phyloP scores from a whole-genome alignment of 2,113 vertebrate genomes.

The Phocoena sinus region DNA sequence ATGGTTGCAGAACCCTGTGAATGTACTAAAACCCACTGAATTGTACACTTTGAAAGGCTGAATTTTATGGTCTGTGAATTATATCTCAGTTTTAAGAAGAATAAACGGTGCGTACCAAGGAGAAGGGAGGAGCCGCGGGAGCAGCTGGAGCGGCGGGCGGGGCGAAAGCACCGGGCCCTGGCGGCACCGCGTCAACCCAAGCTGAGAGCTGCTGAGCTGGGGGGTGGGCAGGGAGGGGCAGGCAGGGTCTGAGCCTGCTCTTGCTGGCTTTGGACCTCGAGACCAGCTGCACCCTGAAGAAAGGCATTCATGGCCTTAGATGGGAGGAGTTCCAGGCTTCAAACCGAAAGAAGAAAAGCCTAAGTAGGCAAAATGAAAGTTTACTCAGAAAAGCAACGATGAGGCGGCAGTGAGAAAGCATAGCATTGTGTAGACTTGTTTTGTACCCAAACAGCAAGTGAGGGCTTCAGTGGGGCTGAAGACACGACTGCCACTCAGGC shows the following conservation, averaged over 20 bases:
- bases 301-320: not conserved
- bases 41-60: not conserved
- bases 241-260: not conserved
- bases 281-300: too few species aligned
- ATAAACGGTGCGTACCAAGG: not conserved
- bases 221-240: not conserved
- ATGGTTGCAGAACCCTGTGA: not conserved
- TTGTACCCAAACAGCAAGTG: not conserved
- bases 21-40: not conserved
- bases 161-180: rapidly evolving
- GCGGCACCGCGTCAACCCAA: rapidly evolving
- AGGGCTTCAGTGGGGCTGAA: not conserved
- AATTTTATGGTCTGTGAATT: not conserved
- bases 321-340: not conserved
- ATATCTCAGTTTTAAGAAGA: not conserved
- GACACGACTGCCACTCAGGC: not conserved
- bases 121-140: not conserved
- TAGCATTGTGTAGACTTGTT: not conserved
- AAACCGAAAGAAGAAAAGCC: not conserved
- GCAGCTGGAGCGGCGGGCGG: rapidly evolving
- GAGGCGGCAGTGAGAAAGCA: not conserved
- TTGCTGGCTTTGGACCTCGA: not conserved
- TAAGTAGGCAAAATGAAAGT: not conserved
- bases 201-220: not conserved
- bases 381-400: not conserved